A percentile compares a stretch with the other conserved stretches of the same genome.
phyloP scores from a whole-genome alignment of 2,113 vertebrate genomes.

The Aegotheles bennettii region DNA sequence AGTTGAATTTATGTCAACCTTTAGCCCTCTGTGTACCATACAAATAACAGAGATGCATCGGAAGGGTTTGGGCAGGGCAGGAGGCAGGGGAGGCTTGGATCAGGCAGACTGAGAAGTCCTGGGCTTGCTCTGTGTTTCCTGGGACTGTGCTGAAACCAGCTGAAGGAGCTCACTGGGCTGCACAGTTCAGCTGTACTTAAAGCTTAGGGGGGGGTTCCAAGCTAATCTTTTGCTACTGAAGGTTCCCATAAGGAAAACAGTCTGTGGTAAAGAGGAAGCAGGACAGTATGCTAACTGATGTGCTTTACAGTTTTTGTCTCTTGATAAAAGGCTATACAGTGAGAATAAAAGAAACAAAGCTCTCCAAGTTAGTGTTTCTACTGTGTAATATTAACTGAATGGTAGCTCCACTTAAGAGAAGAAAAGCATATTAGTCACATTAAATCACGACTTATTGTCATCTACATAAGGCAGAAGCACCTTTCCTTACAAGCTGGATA shows the following conservation, averaged over 20 bases:
- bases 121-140: background rate
- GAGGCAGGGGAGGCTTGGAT: background rate
- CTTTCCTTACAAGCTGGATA: background rate
- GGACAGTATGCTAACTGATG: background rate
- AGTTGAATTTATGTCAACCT: background rate
- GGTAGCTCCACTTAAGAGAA: background rate
- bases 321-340: background rate
- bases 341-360: background rate
- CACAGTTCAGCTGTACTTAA: background rate
- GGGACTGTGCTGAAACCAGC: background rate
- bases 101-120: background rate
- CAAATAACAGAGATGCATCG: background rate
- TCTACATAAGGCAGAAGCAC: constrained; percentile 41
- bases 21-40: background rate
- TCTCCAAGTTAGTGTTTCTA: background rate
- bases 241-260: background rate
- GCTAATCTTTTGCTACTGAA: background rate
- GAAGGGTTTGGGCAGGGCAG: background rate
- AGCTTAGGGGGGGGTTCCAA: background rate
- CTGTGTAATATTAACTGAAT: background rate
- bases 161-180: background rate
- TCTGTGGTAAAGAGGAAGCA: background rate
- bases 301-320: background rate
- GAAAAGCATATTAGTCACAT: background rate
- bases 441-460: background rate